Conservation (phyloP, 2,797 vertebrate genomes). For the Toxotes lorentzi region DNA sequence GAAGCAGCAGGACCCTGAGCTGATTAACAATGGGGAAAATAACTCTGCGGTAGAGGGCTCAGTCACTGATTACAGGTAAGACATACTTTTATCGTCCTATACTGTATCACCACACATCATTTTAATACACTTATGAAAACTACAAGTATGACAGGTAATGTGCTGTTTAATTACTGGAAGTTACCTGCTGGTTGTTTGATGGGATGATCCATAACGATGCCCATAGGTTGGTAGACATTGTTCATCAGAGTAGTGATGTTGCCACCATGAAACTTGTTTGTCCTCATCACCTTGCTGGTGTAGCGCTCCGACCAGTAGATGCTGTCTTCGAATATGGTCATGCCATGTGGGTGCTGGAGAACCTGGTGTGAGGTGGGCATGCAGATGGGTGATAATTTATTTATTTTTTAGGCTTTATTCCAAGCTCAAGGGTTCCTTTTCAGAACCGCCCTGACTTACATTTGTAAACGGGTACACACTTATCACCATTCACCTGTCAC, state of each 20-base stretch:
- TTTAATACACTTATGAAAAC: not conserved
- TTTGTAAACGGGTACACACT: not conserved
- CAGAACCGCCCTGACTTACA: not conserved
- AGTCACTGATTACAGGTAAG: too few relatives aligned
- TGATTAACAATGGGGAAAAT: too few relatives aligned
- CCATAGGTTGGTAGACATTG: constrained; percentile 88
- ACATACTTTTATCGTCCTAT: not conserved
- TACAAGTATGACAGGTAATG: not conserved
- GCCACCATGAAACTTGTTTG: constrained; percentile 94
- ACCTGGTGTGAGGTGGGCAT: constrained; percentile 77
- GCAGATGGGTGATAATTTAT: not conserved
- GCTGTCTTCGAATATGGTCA: constrained; percentile 94
- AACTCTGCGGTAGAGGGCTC: not conserved
- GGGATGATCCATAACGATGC: constrained; percentile 90
- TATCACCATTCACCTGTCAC: too few relatives aligned
- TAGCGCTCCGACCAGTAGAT: constrained; percentile 93
- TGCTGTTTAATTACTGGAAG: not conserved
- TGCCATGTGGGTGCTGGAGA: constrained; percentile 89
- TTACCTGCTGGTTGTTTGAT: constrained; percentile 90
- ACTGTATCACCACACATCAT: not conserved
- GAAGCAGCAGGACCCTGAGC: too few relatives aligned
- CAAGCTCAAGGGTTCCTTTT: not conserved
- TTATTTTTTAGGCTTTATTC: not conserved
- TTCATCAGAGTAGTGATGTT: constrained; percentile 90
- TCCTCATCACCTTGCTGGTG: constrained; percentile 88